Conservation (phyloP, 1,140 invertebrate species). For the Dreissena polymorpha region DNA sequence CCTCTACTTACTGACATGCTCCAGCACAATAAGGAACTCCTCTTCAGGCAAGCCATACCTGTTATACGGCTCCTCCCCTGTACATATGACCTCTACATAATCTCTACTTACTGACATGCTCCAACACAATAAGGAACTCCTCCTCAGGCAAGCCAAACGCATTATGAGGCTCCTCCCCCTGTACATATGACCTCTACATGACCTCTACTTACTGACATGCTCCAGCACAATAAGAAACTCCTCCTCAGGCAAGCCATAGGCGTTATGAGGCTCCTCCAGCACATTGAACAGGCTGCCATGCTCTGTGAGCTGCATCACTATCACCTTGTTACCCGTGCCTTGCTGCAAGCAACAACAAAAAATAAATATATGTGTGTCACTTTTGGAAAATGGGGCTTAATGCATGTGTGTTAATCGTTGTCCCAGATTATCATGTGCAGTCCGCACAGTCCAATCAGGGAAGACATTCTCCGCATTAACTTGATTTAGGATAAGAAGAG, state of each 20-base stretch:
- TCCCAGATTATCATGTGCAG: too few species aligned
- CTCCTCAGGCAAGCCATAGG: slow-evolving; percentile 93
- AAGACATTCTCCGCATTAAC: too few species aligned
- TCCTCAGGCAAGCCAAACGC: too few species aligned
- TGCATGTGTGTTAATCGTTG: too few species aligned
- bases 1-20: slow-evolving; percentile 84
- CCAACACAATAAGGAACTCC: too few species aligned
- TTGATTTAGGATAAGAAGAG: too few species aligned
- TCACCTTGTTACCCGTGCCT: slow-evolving; percentile 93
- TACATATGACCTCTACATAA: too few species aligned
- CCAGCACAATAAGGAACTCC: slow-evolving; percentile 94
- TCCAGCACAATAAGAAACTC: slow-evolving; percentile 95
- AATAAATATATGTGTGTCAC: not conserved
- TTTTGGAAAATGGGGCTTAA: too few species aligned
- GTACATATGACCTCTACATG: too few species aligned
- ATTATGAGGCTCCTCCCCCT: too few species aligned
- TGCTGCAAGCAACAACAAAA: slow-evolving; percentile 81
- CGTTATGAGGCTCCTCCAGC: slow-evolving; percentile 96
- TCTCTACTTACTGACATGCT: too few species aligned
- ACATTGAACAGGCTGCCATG: slow-evolving; percentile 93
- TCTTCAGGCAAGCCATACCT: slow-evolving; percentile 94
- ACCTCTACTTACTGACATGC: slow-evolving; percentile 82
- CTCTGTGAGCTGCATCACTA: slow-evolving; percentile 98
- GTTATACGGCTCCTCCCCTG: slow-evolving; percentile 97
- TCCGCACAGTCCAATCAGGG: too few species aligned